phyloP scores from a whole-genome alignment of 2,888 invertebrate genomes.

The Eledona agricola region DNA sequence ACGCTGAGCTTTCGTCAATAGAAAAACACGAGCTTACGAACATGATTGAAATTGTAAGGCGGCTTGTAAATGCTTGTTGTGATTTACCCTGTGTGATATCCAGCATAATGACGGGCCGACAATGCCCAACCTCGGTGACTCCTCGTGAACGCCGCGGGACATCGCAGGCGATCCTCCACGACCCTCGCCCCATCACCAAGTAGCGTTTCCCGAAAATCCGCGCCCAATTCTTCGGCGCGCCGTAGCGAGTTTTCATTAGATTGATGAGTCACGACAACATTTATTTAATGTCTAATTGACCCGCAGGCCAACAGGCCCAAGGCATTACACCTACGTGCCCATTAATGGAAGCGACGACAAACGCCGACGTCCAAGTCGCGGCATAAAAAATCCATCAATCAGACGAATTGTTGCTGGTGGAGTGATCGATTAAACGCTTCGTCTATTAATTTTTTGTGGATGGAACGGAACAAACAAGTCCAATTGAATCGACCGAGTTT shows the following conservation, averaged over 20 bases:
- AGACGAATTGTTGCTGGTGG: too few species aligned
- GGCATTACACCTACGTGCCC: slow-evolving; percentile 58
- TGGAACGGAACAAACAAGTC: slow-evolving; percentile 14
- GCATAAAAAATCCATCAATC: slow-evolving; percentile 11
- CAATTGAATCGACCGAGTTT: slow-evolving; percentile 36
- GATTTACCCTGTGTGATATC: slow-evolving; percentile 39
- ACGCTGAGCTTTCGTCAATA: slow-evolving; percentile 33
- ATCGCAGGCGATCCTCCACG: slow-evolving; percentile 18
- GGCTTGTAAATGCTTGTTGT: slow-evolving; percentile 34
- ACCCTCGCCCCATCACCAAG: slow-evolving; percentile 7
- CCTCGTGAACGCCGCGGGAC: slow-evolving; percentile 24
- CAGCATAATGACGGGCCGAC: slow-evolving; percentile 32
- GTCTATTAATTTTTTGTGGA: slow-evolving; percentile 21
- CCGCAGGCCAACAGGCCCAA: slow-evolving; percentile 62
- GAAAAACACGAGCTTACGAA: slow-evolving; percentile 32
- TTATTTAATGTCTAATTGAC: slow-evolving; percentile 61
- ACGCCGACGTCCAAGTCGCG: slow-evolving; percentile 4
- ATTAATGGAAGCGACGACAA: slow-evolving; percentile 32
- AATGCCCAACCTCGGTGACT: slow-evolving; percentile 29
- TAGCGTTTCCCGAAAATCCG: slow-evolving; percentile 5
- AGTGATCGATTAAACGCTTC: slow-evolving; percentile 11
- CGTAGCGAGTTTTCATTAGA: slow-evolving; percentile 28
- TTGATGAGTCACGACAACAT: slow-evolving; percentile 53
- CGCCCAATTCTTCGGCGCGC: slow-evolving; percentile 1
- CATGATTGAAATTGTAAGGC: slow-evolving; percentile 22